These are phyloP conservation scores for Uloborus diversus DNA, from an alignment of 1,140 invertebrate species.

Conservation along the genomic window DNA sequence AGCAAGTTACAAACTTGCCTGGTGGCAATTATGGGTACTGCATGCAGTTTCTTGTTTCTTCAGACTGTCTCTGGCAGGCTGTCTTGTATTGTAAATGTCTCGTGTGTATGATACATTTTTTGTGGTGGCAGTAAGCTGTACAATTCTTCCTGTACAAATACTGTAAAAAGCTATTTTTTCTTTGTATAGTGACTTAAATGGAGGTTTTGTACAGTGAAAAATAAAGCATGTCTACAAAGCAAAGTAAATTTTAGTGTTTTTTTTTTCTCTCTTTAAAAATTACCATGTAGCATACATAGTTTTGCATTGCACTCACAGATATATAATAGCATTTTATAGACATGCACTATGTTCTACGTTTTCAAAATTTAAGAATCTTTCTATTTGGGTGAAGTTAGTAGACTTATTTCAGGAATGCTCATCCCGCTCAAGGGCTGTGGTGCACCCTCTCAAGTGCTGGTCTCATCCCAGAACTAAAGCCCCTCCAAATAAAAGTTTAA, in stretches of 20 bases:
- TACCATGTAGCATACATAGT: background rate
- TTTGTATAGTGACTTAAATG: conserved; percentile 50
- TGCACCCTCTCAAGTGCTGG: too few relatives aligned
- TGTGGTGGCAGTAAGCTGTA: conserved; percentile 29
- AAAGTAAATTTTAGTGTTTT: background rate
- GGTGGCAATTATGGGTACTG: conserved; percentile 2
- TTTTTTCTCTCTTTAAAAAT: background rate
- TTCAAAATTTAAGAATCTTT: background rate
- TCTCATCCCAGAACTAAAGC: too few relatives aligned
- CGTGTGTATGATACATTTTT: conserved; percentile 9
- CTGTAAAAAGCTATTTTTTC: conserved; percentile 56
- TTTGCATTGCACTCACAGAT: background rate
- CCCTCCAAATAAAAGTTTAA: too few relatives aligned
- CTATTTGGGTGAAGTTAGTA: too few relatives aligned
- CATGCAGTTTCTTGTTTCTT: conserved; percentile 14
- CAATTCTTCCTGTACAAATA: conserved; percentile 44
- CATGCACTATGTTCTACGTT: background rate
- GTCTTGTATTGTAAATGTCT: background rate
- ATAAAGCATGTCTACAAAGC: conserved; percentile 9
- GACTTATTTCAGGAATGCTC: background rate
- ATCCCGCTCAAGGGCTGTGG: background rate
- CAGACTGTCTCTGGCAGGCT: conserved; percentile 22
- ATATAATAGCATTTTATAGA: background rate
- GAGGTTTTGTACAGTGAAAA: conserved; percentile 49
- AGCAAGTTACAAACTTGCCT: conserved; percentile 1